Base-by-base conservation (phyloP, 2,113 vertebrate species). In the Lycaon pictus region DNA sequence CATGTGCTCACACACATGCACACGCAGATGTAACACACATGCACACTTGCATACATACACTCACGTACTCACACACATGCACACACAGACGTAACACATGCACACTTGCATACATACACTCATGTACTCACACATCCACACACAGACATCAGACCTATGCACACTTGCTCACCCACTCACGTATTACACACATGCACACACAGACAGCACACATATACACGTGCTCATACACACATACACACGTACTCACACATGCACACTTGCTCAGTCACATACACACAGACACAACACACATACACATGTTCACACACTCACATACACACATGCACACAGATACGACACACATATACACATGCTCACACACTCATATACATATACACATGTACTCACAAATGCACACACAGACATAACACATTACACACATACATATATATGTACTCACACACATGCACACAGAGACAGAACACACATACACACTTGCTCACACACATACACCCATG, bases 1-100 rank as follows among this genome's bases (percentile, higher is more conserved):
- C 43, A 58, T 0, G 0, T n/a, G 2, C 22, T 17, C 60, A 7
- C 15, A 6, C 7, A 43, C 43, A 43, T 20, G 27, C 20, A 58
- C 51, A 43, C 55, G 15, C 13, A 62, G 88, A 67, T 29, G 12
- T 27, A 13, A 63, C 37, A 67, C 15, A 65, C 15, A 65, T 43
- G 6, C 43, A 43, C 7, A 43, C 43, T 43, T 43, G 43, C 43
- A 43, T 43, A 43, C 37, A 5, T 43, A 43, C 43, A 43, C 43
- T 43, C 43, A 43, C 43, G 6, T 43, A 43, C 43, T 43, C 43
- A 43, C 4, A 43, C 37, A 43, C 43, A 43, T 43, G 43, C 43
- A 43, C 43, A 43, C 43, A 43, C 43, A 43, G 43, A 43, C 5
- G 6, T 43, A 43, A 43, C 43, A 43, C 43, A 43, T 43, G 22